These are phyloP conservation scores for Chrysomallon squamiferum DNA, from an alignment of 1,140 invertebrate genomes.

Conservation along the genomic window DNA sequence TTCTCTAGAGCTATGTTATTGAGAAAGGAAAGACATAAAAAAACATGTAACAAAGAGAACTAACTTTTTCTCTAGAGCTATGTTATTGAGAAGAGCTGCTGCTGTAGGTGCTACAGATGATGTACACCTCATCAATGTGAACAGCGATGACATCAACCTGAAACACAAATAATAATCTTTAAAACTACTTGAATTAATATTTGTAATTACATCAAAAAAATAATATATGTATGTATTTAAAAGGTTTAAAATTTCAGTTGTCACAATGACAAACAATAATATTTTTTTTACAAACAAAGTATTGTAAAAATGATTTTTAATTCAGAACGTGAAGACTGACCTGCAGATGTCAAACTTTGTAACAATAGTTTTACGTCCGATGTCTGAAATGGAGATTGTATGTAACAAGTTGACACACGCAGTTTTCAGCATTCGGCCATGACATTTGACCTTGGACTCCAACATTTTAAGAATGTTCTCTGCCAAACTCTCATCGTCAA, in stretches of 20 bases:
- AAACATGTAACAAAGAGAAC: conserved; percentile 1
- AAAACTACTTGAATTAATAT: too few relatives aligned
- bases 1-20: conserved; percentile 55
- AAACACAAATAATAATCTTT: conserved; percentile 5
- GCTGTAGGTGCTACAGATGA: conserved; percentile 28
- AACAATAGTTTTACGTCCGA: conserved; percentile 38
- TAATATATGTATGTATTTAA: too few relatives aligned
- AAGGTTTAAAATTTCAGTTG: too few relatives aligned
- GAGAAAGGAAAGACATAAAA: conserved; percentile 21
- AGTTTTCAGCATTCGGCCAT: conserved; percentile 33
- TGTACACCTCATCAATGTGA: conserved; percentile 31
- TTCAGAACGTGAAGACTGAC: conserved; percentile 31
- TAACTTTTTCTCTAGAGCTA: conserved; percentile 53
- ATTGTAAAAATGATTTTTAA: too few relatives aligned
- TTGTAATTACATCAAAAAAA: too few relatives aligned
- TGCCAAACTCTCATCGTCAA: conserved; percentile 30
- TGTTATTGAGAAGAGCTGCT: conserved; percentile 48
- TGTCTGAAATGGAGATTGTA: conserved; percentile 39
- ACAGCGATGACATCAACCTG: conserved; percentile 37
- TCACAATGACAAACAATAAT: too few relatives aligned
- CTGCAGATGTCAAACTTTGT: conserved; percentile 38
- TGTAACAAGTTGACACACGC: conserved; percentile 38
- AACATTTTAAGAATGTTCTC: conserved; percentile 33
- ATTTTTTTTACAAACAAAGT: too few relatives aligned
- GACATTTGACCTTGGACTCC: conserved; percentile 39